Evolutionary conservation across 2,888 invertebrate species (phyloP), one percentile per base, ranked within the genome.

Genomic region (Punctoribates punctum): DNA sequence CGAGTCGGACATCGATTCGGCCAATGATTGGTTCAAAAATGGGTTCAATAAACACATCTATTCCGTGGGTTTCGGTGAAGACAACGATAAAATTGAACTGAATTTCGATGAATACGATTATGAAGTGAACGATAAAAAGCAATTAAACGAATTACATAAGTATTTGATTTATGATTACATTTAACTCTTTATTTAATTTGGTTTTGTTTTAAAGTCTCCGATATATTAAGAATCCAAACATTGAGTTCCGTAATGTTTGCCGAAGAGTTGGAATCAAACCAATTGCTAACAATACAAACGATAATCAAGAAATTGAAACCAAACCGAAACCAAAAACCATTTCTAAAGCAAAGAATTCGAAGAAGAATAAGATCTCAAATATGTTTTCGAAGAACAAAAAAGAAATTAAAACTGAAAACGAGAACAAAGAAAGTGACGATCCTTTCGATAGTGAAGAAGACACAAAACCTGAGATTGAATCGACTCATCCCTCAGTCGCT

Each of bases 311-410:
- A 8, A 17, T 15, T 9, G 15, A 38, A 1, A 67, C 1, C n/a
- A 67, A 67, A 67, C 1, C 67, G 5, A 67, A 67, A 29, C 20
- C 38, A n/a, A 67, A 67, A 20, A 9, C n/a, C 38, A 67, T n/a
- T n/a, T 9, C 11, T 2, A 67, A 67, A 29, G 67, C 34, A 5
- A 67, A 38, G 29, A 67, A 34, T 38, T 3, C 15, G 11, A 38
- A 34, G 67, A 67, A 67, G 9, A 60, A 60, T 11, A 60, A 60
- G 25, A 65, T 65, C 34, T 29, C 65, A 65, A 29, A 65, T 29
- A 67, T 67, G 67, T 67, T 67, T 29, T 34, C 67, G 1, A 67
- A 67, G 67, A 67, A n/a, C 20, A 67, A 67, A 38, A 38, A 29
- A 38, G 67, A 29, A 9, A 15, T 29, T 1, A 65, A 65, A n/a